phyloP scores from a whole-genome alignment of 2,888 invertebrate genomes.

The Thymelicus lineola region DNA sequence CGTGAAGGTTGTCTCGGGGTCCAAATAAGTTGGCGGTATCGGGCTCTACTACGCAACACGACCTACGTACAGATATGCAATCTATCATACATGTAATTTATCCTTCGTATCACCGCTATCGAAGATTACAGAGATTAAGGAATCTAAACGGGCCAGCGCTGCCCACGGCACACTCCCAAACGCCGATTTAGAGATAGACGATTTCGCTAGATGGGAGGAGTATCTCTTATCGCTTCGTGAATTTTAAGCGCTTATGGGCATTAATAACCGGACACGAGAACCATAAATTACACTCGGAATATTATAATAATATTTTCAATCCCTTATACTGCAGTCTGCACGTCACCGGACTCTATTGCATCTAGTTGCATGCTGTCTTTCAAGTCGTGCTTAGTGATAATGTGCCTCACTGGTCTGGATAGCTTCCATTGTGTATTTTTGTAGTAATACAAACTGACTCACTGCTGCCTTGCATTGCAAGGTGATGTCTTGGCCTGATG shows the following conservation, averaged over 20 bases:
- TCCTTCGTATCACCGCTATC: conserved; percentile 46
- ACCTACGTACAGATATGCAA: conserved; percentile 45
- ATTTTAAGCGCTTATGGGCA: conserved; percentile 1
- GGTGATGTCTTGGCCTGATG: too few species aligned
- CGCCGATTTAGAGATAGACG: conserved; percentile 3
- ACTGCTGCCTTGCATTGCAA: too few species aligned
- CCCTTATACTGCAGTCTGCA: too few species aligned
- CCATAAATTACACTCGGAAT: neutral
- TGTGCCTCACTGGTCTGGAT: too few species aligned
- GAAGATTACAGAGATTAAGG: conserved; percentile 32
- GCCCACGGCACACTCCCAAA: conserved; percentile 3
- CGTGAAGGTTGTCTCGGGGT: conserved; percentile 21
- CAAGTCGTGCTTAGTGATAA: too few species aligned
- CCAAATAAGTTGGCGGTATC: conserved; percentile 36
- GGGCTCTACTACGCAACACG: conserved; percentile 55
- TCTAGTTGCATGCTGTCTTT: too few species aligned
- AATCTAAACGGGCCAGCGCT: conserved; percentile 19
- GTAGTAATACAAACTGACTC: too few species aligned
- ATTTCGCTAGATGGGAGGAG: neutral
- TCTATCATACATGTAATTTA: conserved; percentile 58
- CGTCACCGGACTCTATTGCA: too few species aligned
- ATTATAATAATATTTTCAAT: too few species aligned
- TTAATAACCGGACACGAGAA: neutral
- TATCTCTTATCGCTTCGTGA: neutral
- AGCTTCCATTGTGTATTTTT: too few species aligned